Conservation (phyloP, 2,888 invertebrate genomes). For the Thyatira batis region DNA sequence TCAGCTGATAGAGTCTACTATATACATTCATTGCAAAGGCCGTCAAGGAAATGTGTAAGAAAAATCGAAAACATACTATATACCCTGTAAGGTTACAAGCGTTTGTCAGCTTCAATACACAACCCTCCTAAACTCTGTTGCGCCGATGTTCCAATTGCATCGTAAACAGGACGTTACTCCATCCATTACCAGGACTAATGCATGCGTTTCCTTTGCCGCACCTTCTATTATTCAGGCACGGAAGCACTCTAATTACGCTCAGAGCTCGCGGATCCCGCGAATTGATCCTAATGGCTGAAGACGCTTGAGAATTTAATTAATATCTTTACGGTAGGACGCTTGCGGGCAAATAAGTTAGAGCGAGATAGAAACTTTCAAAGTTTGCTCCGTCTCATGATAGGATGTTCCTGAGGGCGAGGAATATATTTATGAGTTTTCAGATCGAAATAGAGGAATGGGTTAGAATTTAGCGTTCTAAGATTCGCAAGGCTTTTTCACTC, state of each 20-base stretch:
- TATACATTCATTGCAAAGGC: no score
- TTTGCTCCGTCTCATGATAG: background rate
- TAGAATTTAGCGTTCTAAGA: no score
- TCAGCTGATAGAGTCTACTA: no score
- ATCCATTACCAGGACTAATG: constrained; percentile 55
- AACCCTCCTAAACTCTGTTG: constrained; percentile 12
- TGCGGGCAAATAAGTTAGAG: background rate
- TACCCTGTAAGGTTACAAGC: no score
- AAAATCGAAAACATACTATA: no score
- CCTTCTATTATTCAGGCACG: constrained; percentile 63
- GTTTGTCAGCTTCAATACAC: constrained; percentile 10
- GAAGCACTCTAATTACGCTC: constrained; percentile 53
- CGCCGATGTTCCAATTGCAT: constrained; percentile 46
- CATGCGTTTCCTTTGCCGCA: constrained; percentile 55
- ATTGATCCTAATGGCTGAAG: background rate
- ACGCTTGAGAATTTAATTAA: constrained; percentile 1
- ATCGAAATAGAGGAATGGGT: background rate
- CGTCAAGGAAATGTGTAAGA: no score
- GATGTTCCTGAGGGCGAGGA: background rate
- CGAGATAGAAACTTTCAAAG: background rate
- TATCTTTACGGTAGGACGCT: background rate
- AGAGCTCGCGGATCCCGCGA: constrained; percentile 12
- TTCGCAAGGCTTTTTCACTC: no score
- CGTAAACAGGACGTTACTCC: constrained; percentile 49
- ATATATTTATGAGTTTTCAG: background rate